Percentiles rank a stretch among this genome's conserved stretches.
phyloP scores from a whole-genome alignment of 2,888 invertebrate genomes.

The Chromoteleia sp. region DNA sequence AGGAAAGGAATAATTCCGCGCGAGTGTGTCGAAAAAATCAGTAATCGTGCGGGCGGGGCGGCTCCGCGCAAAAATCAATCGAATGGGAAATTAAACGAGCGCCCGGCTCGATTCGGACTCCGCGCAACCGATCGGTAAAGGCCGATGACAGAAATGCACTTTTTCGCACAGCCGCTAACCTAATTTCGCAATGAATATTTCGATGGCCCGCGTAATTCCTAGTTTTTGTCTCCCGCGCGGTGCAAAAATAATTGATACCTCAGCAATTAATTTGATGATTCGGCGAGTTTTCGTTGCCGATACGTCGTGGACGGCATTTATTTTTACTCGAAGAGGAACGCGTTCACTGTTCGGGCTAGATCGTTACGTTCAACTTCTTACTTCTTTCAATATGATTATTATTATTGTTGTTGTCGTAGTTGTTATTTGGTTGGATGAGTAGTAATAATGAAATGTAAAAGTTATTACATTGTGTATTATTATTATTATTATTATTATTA shows the following conservation, averaged over 20 bases:
- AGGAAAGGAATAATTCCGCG: slow-evolving; percentile 30
- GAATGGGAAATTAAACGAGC: slow-evolving; percentile 42
- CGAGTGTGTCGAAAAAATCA: slow-evolving; percentile 28
- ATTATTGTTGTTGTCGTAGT: too few relatives aligned
- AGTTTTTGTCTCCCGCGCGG: neutral
- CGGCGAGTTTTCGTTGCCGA: slow-evolving; percentile 3
- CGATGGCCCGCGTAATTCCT: slow-evolving; percentile 22
- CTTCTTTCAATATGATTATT: too few relatives aligned
- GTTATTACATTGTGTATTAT: too few relatives aligned
- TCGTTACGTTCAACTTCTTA: too few relatives aligned
- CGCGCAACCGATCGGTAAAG: neutral
- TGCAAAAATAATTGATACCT: slow-evolving; percentile 19
- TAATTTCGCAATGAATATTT: slow-evolving; percentile 42
- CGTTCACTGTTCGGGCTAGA: neutral
- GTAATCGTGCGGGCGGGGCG: neutral
- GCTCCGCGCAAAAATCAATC: slow-evolving; percentile 40
- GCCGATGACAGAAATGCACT: slow-evolving; percentile 6
- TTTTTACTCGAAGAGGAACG: slow-evolving; percentile 1
- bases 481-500: too few relatives aligned
- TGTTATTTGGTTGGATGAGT: too few relatives aligned
- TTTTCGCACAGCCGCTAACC: slow-evolving; percentile 20
- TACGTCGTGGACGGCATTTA: neutral
- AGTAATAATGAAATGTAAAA: too few relatives aligned
- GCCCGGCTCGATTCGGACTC: neutral
- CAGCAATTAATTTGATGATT: slow-evolving; percentile 19